Evolutionary conservation across 2,888 invertebrate species (phyloP).

Genomic region (Luffia ferchaultella): DNA sequence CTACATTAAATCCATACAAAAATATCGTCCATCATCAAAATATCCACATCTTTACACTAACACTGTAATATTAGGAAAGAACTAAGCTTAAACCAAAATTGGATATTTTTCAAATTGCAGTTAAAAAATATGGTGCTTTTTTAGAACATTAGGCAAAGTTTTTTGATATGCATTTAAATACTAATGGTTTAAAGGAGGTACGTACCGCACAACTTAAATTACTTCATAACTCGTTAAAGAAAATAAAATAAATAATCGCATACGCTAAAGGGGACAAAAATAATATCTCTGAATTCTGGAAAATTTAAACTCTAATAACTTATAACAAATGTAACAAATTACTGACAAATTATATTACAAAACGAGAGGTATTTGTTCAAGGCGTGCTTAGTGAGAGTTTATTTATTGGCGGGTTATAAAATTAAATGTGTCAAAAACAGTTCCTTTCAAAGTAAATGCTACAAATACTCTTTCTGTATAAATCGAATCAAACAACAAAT

Average conservation of each 20-base stretch:
- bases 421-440: too few relatives aligned
- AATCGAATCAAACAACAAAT: too few relatives aligned
- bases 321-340: constrained; percentile 38
- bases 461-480: too few relatives aligned
- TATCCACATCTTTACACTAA: background rate
- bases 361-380: too few relatives aligned
- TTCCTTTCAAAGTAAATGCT: too few relatives aligned
- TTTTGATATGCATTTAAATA: background rate
- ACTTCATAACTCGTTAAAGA: constrained; percentile 22
- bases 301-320: constrained; percentile 38
- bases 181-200: background rate
- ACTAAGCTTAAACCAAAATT: background rate
- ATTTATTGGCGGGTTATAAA: too few relatives aligned
- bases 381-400: too few relatives aligned
- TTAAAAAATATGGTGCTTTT: too few relatives aligned
- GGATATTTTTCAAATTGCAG: too few relatives aligned
- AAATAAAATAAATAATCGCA: constrained; percentile 47
- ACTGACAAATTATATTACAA: constrained; percentile 34
- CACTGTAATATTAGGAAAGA: background rate
- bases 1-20: background rate
- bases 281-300: constrained; percentile 59
- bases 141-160: too few relatives aligned
- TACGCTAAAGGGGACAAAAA: constrained; percentile 35
- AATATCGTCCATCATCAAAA: background rate
- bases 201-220: background rate